phyloP scores from a whole-genome alignment of 2,797 vertebrate species.

The Chelon labrosus region DNA sequence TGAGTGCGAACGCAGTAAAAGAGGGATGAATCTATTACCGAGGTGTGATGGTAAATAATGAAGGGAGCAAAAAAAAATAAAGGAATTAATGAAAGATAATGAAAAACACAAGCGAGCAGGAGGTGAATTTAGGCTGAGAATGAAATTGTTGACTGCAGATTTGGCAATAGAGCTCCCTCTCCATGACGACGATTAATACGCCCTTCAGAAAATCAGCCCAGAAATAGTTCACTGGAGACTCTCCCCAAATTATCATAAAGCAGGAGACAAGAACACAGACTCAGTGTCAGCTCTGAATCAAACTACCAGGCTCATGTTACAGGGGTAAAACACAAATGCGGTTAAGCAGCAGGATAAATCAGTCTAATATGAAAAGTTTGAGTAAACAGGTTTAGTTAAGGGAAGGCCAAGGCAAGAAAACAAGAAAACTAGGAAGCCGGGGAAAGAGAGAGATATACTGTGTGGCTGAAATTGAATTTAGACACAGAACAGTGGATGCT shows the following conservation, averaged over 20 bases:
- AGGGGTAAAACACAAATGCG: neutral
- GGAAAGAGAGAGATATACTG: constrained; percentile 6
- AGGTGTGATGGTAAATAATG: constrained; percentile 69
- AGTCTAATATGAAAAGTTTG: neutral
- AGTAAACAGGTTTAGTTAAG: neutral
- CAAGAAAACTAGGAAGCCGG: neutral
- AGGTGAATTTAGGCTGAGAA: constrained; percentile 40
- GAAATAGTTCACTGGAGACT: constrained; percentile 12
- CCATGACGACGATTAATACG: constrained; percentile 41
- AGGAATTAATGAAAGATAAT: constrained; percentile 67
- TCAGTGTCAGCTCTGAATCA: neutral
- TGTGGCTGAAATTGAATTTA: constrained; percentile 34
- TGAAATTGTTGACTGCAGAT: constrained; percentile 46
- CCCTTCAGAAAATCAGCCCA: constrained; percentile 35
- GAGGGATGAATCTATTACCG: constrained; percentile 62
- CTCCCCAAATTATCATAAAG: constrained; percentile 14
- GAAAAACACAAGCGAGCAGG: constrained; percentile 53
- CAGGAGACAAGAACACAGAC: neutral
- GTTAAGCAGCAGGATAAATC: neutral
- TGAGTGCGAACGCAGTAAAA: constrained; percentile 33
- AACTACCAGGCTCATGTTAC: neutral
- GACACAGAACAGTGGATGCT: constrained; percentile 29
- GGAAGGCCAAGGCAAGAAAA: neutral
- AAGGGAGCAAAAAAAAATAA: constrained; percentile 50
- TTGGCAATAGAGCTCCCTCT: constrained; percentile 26